These are phyloP conservation scores for Tympanoctomys barrerae DNA, from an alignment of 2,797 vertebrate genomes.

Conservation along the genomic window DNA sequence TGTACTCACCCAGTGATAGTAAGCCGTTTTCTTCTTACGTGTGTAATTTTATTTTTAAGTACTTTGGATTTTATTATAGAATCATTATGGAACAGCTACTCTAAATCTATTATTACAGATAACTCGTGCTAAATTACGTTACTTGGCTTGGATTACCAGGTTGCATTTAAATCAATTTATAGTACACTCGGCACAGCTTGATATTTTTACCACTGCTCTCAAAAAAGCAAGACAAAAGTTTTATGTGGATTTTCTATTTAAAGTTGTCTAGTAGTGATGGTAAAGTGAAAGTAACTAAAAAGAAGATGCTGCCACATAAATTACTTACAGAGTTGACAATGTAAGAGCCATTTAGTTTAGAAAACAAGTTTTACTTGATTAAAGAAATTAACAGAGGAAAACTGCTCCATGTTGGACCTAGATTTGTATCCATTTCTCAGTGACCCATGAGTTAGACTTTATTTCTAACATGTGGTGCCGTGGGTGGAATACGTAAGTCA, in stretches of 20 bases:
- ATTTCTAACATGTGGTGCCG: too few relatives aligned
- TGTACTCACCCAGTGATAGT: neutral
- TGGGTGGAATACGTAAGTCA: too few relatives aligned
- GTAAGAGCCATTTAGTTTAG: neutral
- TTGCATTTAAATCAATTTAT: neutral
- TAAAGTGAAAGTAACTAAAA: constrained; percentile 15
- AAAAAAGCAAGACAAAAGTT: neutral
- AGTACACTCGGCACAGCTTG: neutral
- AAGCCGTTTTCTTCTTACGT: neutral
- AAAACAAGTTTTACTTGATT: constrained; percentile 7
- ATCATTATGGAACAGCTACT: neutral
- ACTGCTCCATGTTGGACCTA: neutral
- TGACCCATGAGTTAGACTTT: neutral
- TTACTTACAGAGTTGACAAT: neutral
- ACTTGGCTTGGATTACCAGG: neutral
- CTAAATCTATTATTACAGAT: neutral
- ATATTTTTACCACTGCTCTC: neutral
- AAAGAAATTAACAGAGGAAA: constrained; percentile 42
- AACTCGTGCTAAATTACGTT: neutral
- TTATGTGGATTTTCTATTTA: neutral
- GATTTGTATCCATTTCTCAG: neutral
- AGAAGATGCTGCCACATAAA: neutral
- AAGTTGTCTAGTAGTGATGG: neutral
- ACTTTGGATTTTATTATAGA: neutral
- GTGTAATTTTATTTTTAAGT: neutral